These are phyloP conservation scores for Hozukius guyotensis DNA, from an alignment of 2,797 vertebrate genomes.

Conservation along the genomic window DNA sequence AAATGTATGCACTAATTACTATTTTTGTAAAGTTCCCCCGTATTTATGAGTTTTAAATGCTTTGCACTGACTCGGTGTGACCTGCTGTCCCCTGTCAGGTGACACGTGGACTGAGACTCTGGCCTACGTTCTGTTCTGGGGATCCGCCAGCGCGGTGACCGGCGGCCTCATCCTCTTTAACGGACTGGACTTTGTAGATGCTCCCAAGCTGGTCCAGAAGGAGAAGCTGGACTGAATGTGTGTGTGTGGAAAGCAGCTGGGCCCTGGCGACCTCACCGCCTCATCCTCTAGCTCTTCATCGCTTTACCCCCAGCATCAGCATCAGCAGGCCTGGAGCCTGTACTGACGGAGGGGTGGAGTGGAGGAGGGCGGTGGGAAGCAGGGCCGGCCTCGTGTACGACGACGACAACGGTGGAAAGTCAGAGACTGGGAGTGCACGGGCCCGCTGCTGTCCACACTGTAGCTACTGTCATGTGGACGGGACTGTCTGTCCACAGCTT, in stretches of 20 bases:
- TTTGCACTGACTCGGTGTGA: not conserved
- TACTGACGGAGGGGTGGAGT: slow-evolving; percentile 55
- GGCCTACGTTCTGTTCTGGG: slow-evolving; percentile 97
- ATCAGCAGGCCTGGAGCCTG: slow-evolving; percentile 88
- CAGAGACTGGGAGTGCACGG: slow-evolving; percentile 45
- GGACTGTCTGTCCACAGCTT: slow-evolving; percentile 27
- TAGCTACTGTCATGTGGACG: not conserved
- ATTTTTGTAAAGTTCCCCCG: not conserved
- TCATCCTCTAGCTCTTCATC: slow-evolving; percentile 66
- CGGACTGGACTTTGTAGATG: slow-evolving; percentile 95
- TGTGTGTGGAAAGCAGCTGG: slow-evolving; percentile 96
- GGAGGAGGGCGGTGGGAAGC: slow-evolving; percentile 21
- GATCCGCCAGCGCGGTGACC: slow-evolving; percentile 90
- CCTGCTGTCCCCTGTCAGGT: slow-evolving; percentile 72
- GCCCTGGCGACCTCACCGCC: slow-evolving; percentile 83
- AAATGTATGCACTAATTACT: not conserved
- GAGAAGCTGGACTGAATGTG: slow-evolving; percentile 99
- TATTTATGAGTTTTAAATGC: not conserved
- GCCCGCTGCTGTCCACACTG: slow-evolving; percentile 78
- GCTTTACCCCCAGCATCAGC: slow-evolving; percentile 56
- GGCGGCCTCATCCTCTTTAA: slow-evolving; percentile 95
- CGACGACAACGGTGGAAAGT: not conserved
- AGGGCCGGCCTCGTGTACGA: slow-evolving; percentile 14
- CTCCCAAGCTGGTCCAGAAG: slow-evolving; percentile 93
- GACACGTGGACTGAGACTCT: slow-evolving; percentile 96